phyloP scores from a whole-genome alignment of 2,888 invertebrate species.

The Mimachlamys varia region DNA sequence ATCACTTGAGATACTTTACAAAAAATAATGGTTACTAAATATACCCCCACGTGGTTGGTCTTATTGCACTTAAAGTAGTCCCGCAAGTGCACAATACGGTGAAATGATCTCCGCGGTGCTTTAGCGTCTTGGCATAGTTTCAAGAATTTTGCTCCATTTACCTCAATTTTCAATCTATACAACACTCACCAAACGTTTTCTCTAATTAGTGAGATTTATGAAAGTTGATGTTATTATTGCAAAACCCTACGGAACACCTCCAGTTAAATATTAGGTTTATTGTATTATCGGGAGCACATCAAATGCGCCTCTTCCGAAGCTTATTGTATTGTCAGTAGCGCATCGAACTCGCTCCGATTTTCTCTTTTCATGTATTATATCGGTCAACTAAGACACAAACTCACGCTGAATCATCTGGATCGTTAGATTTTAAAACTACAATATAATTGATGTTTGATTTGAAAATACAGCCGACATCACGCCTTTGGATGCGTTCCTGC shows the following conservation, averaged over 20 bases:
- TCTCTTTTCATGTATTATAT: no score
- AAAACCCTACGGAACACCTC: not conserved
- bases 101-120: not conserved
- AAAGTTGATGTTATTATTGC: not conserved
- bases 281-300: no score
- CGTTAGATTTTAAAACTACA: no score
- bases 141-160: not conserved
- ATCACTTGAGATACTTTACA: not conserved
- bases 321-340: no score
- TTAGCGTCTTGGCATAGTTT: not conserved
- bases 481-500: no score
- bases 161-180: not conserved
- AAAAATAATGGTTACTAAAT: not conserved
- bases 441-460: no score
- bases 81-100: not conserved
- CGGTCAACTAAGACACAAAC: no score
- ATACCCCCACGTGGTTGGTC: not conserved
- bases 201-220: not conserved
- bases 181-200: not conserved
- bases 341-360: no score
- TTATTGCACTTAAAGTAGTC: constrained; percentile 1
- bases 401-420: no score
- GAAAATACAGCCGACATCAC: no score
- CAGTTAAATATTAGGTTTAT: not conserved
- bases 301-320: no score